Percentiles rank a stretch among this genome's conserved stretches.
phyloP scores from a whole-genome alignment of 2,797 vertebrate genomes.

The Pelochelys cantorii region DNA sequence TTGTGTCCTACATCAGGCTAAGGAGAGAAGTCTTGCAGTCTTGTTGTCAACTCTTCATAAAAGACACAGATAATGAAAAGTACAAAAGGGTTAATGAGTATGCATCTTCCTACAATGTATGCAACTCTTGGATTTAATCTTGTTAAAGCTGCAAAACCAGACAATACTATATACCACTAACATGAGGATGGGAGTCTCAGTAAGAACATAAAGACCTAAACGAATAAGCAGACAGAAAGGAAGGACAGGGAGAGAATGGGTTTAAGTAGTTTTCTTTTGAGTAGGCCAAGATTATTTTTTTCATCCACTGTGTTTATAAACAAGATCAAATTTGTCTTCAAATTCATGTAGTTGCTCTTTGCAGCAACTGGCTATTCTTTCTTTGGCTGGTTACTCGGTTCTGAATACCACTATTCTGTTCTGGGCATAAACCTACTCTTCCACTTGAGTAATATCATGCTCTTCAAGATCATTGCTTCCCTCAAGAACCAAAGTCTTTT shows the following conservation, averaged over 20 bases:
- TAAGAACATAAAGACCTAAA: not conserved
- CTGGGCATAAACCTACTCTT: not conserved
- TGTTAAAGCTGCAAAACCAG: not conserved
- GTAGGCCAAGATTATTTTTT: not conserved
- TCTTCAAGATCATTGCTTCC: not conserved
- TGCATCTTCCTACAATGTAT: not conserved
- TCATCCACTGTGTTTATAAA: not conserved
- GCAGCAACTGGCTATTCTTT: not conserved
- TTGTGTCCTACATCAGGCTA: not conserved
- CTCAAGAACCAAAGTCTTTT: not conserved
- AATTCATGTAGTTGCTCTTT: not conserved
- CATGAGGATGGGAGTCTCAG: not conserved
- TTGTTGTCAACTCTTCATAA: not conserved
- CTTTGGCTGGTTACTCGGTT: not conserved
- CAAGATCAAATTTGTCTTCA: not conserved
- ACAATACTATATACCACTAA: not conserved
- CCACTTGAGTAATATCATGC: not conserved
- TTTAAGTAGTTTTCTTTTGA: not conserved
- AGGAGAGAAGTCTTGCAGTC: not conserved
- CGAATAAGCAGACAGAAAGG: not conserved
- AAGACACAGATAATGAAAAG: not conserved
- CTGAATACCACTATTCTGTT: not conserved
- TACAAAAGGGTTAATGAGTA: not conserved
- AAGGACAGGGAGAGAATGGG: not conserved
- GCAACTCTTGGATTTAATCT: not conserved